These are phyloP conservation scores for Orthosia gothica DNA, from an alignment of 2,888 invertebrate genomes.

Conservation along the genomic window DNA sequence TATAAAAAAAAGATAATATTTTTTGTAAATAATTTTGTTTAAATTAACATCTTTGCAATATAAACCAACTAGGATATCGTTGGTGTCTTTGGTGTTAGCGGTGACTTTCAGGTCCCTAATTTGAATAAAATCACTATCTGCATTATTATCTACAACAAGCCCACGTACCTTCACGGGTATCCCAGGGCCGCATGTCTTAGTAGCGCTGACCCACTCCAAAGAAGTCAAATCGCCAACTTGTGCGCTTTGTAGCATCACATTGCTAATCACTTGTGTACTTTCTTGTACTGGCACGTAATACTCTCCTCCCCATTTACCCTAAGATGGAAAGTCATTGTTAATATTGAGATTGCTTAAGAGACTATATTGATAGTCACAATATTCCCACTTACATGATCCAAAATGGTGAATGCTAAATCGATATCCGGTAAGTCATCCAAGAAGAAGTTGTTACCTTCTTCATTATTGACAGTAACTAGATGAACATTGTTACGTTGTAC, in stretches of 20 bases:
- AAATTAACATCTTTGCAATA: background rate
- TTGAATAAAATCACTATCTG: background rate
- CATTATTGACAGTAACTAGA: constrained; percentile 73
- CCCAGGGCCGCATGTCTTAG: constrained; percentile 29
- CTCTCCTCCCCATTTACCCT: constrained; percentile 72
- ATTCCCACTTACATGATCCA: constrained; percentile 70
- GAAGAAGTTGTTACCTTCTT: constrained; percentile 65
- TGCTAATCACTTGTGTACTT: constrained; percentile 37
- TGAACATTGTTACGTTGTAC: constrained; percentile 70
- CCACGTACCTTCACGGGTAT: constrained; percentile 52
- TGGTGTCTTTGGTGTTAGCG: background rate
- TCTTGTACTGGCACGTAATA: constrained; percentile 67
- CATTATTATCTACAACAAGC: background rate
- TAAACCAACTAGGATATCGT: background rate
- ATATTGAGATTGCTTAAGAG: background rate
- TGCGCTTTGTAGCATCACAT: constrained; percentile 64
- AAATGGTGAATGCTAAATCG: constrained; percentile 73
- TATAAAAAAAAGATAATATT: background rate
- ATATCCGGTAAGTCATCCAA: constrained; percentile 73
- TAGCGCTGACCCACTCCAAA: constrained; percentile 49
- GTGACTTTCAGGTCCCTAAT: background rate
- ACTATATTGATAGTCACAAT: background rate
- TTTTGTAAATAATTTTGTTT: background rate
- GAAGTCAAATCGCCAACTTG: constrained; percentile 49
- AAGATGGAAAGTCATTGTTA: constrained; percentile 1